These are phyloP conservation scores for Sminthurides aquaticus DNA, from an alignment of 2,888 invertebrate species.

Conservation along the genomic window DNA sequence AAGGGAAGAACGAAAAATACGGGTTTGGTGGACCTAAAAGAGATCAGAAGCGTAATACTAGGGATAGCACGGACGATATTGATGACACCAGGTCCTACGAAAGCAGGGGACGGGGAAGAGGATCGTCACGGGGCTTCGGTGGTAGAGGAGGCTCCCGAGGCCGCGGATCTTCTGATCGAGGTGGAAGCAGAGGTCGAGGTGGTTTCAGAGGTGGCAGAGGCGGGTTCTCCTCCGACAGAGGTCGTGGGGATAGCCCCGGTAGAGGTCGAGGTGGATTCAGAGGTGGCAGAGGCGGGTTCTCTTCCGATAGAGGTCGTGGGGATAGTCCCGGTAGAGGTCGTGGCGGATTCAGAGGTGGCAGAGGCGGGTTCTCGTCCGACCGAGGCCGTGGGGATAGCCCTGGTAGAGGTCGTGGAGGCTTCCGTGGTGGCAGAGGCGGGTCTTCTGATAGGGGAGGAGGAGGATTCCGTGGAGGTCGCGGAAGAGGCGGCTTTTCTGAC, in stretches of 20 bases:
- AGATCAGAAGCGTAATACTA: conserved; percentile 36
- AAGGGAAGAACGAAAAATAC: conserved; percentile 38
- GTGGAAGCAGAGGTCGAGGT: conserved; percentile 15
- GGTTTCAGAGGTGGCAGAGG: conserved; percentile 4
- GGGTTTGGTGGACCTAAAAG: conserved; percentile 38
- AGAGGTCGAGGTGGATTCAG: conserved; percentile 17
- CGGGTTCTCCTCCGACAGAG: conserved; percentile 7
- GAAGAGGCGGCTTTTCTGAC: conserved; percentile 3
- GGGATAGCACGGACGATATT: conserved; percentile 39
- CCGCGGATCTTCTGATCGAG: conserved; percentile 12
- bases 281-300: conserved; percentile 5
- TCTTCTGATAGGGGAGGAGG: conserved; percentile 19
- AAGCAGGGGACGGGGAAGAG: conserved; percentile 20
- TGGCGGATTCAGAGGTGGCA: conserved; percentile 10
- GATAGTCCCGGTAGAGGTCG: conserved; percentile 11
- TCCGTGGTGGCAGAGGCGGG: conserved; percentile 2
- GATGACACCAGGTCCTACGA: conserved; percentile 18
- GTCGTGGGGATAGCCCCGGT: conserved; percentile 11
- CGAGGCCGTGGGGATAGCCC: conserved; percentile 12
- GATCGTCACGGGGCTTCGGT: conserved; percentile 6
- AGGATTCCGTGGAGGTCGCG: conserved; percentile 17
- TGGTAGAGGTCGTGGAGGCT: conserved; percentile 18
- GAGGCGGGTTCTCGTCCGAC: conserved; percentile 6
- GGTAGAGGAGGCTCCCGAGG: conserved; percentile 20
- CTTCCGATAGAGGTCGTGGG: conserved; percentile 13